Percentiles rank a stretch among this genome's conserved stretches.
These are phyloP conservation scores for Conus canariensis DNA, from an alignment of 2,888 invertebrate species.

Conservation along the genomic window DNA sequence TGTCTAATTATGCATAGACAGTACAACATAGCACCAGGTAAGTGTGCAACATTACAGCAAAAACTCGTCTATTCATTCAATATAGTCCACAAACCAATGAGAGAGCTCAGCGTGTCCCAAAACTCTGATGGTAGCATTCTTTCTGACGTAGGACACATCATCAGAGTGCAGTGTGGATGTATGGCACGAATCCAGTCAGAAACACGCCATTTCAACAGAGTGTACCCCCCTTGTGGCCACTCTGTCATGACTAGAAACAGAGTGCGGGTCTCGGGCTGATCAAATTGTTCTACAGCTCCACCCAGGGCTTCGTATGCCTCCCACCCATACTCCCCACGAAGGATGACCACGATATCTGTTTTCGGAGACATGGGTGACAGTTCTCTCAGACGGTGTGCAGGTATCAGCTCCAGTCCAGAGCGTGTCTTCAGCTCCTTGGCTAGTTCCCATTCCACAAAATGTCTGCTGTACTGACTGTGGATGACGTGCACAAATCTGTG, in stretches of 20 bases:
- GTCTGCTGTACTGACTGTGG: not conserved
- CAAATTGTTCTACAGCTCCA: no score
- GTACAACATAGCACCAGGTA: no score
- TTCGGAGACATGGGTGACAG: not conserved
- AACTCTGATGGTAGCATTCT: not conserved
- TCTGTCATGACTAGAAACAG: not conserved
- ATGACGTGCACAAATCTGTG: not conserved
- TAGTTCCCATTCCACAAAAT: not conserved
- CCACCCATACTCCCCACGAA: not conserved
- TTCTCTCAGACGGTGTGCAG: not conserved
- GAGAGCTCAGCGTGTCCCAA: not conserved
- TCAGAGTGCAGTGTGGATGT: not conserved
- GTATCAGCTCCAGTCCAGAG: not conserved
- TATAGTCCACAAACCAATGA: not conserved
- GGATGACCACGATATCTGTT: not conserved
- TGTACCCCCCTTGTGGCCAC: not conserved
- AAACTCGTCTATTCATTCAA: no score
- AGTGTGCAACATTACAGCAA: no score
- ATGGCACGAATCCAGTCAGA: not conserved
- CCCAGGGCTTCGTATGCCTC: not conserved
- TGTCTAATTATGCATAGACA: no score
- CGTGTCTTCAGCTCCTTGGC: not conserved
- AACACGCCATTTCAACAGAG: not conserved
- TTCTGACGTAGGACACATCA: not conserved
- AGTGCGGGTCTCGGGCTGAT: not conserved